These are phyloP conservation scores for Brotula barbata DNA, from an alignment of 2,797 vertebrate species.

Conservation along the genomic window DNA sequence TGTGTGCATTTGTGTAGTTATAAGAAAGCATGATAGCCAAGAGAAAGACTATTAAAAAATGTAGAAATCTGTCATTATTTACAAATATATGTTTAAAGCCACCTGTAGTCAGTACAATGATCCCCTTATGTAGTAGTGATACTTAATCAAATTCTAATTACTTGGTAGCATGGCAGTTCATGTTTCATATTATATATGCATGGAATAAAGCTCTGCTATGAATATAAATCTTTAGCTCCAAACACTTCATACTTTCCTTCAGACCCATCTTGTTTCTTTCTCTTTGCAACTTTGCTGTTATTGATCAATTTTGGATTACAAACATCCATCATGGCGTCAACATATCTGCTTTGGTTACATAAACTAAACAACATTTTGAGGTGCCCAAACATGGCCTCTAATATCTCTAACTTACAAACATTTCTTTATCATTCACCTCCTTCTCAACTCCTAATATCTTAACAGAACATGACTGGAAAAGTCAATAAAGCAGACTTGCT, in stretches of 20 bases:
- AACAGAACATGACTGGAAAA: neutral
- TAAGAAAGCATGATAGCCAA: no score
- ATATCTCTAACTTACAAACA: neutral
- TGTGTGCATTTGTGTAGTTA: no score
- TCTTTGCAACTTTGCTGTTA: neutral
- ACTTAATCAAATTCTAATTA: neutral
- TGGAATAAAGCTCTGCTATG: neutral
- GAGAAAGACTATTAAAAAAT: no score
- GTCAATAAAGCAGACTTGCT: neutral
- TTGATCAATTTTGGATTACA: neutral
- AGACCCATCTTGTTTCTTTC: neutral
- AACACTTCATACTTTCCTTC: neutral
- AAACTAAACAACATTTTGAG: no score
- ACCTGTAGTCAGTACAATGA: neutral
- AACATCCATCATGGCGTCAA: no score
- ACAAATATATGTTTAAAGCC: no score
- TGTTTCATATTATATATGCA: neutral
- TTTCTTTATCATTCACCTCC: neutral
- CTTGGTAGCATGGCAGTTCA: neutral
- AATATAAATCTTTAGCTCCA: neutral
- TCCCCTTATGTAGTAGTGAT: neutral
- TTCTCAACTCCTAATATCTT: neutral
- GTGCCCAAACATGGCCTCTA: conserved; percentile 1
- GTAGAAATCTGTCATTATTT: no score
- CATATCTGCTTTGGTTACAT: no score